These are phyloP conservation scores for Odocoileus hemionus DNA, from an alignment of 2,113 vertebrate species.

Conservation along the genomic window DNA sequence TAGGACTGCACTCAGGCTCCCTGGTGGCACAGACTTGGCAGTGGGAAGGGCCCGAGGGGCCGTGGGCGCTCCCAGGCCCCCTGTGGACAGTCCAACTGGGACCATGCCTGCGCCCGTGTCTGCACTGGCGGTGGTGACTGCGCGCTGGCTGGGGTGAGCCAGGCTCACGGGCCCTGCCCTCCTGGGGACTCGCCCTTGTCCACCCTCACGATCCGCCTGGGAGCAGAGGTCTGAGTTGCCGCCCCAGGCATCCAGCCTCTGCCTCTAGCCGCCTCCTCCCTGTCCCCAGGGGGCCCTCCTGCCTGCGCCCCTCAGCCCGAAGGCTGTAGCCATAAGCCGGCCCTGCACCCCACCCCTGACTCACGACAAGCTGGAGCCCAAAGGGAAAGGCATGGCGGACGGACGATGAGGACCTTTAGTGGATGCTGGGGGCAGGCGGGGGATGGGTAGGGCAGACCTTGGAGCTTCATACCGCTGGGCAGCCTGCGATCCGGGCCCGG, in stretches of 20 bases:
- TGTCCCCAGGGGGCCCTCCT: neutral
- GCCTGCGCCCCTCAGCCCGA: neutral
- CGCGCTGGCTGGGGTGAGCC: neutral
- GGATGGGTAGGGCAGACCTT: neutral
- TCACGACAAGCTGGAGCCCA: neutral
- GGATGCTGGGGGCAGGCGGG: rapidly evolving
- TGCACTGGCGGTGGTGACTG: rapidly evolving
- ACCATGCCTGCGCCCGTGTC: neutral
- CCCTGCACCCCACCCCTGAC: neutral
- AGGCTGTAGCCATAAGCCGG: neutral
- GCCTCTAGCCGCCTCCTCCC: neutral
- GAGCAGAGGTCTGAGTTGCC: rapidly evolving
- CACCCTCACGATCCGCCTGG: no score
- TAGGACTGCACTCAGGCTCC: neutral
- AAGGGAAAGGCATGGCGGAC: neutral
- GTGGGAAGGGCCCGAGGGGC: neutral
- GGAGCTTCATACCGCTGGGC: neutral
- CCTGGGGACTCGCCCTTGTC: neutral
- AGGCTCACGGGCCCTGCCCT: neutral
- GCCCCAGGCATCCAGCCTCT: neutral
- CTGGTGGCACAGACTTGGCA: neutral
- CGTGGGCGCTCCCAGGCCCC: neutral
- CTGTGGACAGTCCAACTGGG: neutral
- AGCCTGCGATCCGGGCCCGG: neutral
- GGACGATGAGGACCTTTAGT: neutral